phyloP scores from a whole-genome alignment of 2,797 vertebrate species.

The Bovichtus diacanthus region DNA sequence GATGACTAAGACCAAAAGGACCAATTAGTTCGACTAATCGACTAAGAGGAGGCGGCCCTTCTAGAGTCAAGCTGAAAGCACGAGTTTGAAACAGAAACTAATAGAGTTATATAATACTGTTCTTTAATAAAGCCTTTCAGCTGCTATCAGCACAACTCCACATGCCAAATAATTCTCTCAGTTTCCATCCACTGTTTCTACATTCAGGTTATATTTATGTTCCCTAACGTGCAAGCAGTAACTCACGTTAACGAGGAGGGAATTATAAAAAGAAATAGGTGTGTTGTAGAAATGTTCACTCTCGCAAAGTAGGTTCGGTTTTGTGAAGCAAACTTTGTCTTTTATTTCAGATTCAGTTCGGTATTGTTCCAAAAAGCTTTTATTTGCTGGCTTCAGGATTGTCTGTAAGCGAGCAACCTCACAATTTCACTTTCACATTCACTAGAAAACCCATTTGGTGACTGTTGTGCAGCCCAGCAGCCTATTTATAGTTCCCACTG shows the following conservation, averaged over 20 bases:
- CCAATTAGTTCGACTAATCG: too few relatives aligned
- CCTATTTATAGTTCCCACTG: constrained; percentile 50
- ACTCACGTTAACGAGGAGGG: constrained; percentile 19
- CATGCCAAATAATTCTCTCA: constrained; percentile 8
- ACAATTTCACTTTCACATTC: constrained; percentile 42
- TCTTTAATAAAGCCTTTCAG: constrained; percentile 3
- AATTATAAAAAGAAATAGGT: constrained; percentile 33
- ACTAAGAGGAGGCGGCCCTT: too few relatives aligned
- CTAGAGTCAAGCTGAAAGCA: background rate
- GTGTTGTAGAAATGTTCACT: constrained; percentile 8
- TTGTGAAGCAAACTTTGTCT: constrained; percentile 34
- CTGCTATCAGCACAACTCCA: background rate
- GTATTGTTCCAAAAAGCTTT: constrained; percentile 31
- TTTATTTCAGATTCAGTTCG: constrained; percentile 26
- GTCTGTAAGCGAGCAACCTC: background rate
- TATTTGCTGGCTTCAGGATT: constrained; percentile 28
- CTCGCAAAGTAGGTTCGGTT: constrained; percentile 37
- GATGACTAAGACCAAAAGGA: too few relatives aligned
- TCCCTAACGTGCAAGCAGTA: constrained; percentile 25
- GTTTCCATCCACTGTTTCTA: background rate
- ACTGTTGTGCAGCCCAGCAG: constrained; percentile 39
- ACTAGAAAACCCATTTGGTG: constrained; percentile 36
- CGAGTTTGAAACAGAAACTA: constrained; percentile 22
- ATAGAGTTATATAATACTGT: constrained; percentile 3
- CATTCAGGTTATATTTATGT: constrained; percentile 20